Evolutionary conservation across 2,888 invertebrate genomes (phyloP).

Genomic region (Leucania comma): DNA sequence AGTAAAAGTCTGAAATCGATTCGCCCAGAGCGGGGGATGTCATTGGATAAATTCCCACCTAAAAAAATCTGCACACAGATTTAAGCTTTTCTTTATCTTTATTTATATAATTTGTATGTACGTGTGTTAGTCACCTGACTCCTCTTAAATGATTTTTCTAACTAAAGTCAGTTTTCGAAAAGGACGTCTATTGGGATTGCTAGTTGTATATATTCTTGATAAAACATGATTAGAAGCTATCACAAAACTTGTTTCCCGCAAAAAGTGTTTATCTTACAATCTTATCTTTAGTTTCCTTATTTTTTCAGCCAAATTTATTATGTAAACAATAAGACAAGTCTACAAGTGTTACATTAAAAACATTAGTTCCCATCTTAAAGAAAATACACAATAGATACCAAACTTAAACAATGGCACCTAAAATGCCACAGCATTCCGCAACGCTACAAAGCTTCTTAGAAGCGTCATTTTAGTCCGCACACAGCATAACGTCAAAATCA

Average conservation of each 20-base stretch:
- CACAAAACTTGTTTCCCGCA: neutral
- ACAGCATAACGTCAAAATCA: conserved; percentile 71
- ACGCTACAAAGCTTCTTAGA: conserved; percentile 48
- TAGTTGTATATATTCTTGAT: neutral
- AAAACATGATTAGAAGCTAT: neutral
- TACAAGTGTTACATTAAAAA: conserved; percentile 10
- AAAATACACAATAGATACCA: conserved; percentile 19
- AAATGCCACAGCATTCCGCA: conserved; percentile 60
- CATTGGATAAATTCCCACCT: too few relatives aligned
- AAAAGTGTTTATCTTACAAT: conserved; percentile 4
- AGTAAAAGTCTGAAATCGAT: too few relatives aligned
- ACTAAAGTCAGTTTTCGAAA: too few relatives aligned
- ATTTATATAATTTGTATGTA: too few relatives aligned
- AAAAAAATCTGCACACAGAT: too few relatives aligned
- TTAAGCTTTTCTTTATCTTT: too few relatives aligned
- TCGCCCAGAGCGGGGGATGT: too few relatives aligned
- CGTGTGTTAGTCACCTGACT: too few relatives aligned
- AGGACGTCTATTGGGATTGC: too few relatives aligned
- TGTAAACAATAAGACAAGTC: conserved; percentile 31
- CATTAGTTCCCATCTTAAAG: conserved; percentile 18
- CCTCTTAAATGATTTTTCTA: too few relatives aligned
- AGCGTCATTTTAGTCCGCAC: conserved; percentile 67
- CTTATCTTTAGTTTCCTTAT: neutral
- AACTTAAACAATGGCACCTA: conserved; percentile 56
- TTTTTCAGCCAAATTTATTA: neutral